Evolutionary conservation across 2,888 invertebrate genomes (phyloP), one percentile per base, ranked within the genome.

Genomic region (Sabellastarte sp.): DNA sequence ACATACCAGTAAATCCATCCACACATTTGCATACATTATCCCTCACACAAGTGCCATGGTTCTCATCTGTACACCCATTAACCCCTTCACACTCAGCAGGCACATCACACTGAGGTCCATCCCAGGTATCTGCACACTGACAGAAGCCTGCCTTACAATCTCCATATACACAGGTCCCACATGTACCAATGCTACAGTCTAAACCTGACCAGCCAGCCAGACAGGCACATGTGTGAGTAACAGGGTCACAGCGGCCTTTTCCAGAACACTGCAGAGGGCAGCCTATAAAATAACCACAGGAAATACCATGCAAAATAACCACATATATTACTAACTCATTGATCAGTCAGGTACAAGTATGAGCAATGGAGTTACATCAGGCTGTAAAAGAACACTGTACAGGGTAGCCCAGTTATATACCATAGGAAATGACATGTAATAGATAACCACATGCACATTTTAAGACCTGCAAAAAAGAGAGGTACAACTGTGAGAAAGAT

Each of bases 181-280:
- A 59, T 20, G 50, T 50, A 15, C 59, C 59, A n/a, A 59, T 51
- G 50, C 50, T 59, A 31, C 59, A 59, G 50, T 59, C 59, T n/a
- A 24, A 26, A 3, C 59, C 59, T 10, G 59, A 59, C 59, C 59
- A 59, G 20, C 59, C 59, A 26, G 50, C 3, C 24, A 29, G 29
- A 59, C 59, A 59, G 3, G 41, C 4, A 59, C 59, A 59, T n/a
- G 10, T 10, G 24, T 4, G 29, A 10, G 24, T 50, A 2, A 59
- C 28, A n/a, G n/a, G n/a, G n/a, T n/a, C n/a, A 59, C 59, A 59
- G 4, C 59, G 41, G 4, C 59, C 59, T 50, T 50, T 59, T 2
- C 59, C 59, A 26, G 59, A 59, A 29, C 59, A 59, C 51, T 59
- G 41, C 5, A 29, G 24, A 29, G 59, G 51, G 31, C 59, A 59